Evolutionary conservation across 2,797 vertebrate genomes (phyloP).

Genomic region (Thripadectes ignobilis): DNA sequence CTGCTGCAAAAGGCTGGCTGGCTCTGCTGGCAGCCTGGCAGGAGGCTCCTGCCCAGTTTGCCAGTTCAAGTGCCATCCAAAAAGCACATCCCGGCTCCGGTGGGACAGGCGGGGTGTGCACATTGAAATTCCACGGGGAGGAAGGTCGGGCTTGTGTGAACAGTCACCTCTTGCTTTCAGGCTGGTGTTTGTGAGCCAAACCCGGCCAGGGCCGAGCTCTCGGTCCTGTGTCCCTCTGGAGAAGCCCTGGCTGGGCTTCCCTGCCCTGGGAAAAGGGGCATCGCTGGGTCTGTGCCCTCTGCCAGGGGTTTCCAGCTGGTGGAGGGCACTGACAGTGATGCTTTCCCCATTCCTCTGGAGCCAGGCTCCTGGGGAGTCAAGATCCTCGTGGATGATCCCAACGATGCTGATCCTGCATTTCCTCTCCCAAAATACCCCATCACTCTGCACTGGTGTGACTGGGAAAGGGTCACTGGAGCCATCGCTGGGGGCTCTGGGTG

Average conservation of each 20-base stretch:
- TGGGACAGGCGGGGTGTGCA: background rate
- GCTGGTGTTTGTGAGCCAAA: background rate
- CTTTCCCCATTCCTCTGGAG: background rate
- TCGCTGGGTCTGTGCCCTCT: rapidly evolving
- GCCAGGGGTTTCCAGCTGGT: rapidly evolving
- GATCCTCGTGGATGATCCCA: rapidly evolving
- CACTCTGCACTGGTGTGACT: background rate
- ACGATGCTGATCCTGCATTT: background rate
- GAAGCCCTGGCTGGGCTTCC: background rate
- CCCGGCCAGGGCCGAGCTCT: background rate
- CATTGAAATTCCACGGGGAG: rapidly evolving
- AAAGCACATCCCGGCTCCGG: background rate
- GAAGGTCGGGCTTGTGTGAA: rapidly evolving
- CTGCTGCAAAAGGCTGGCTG: background rate
- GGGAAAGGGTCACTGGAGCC: background rate
- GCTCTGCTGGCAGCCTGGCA: background rate
- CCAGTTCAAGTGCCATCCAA: background rate
- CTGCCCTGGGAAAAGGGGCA: background rate
- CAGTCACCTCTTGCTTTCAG: rapidly evolving
- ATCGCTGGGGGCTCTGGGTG: background rate
- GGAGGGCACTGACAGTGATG: rapidly evolving
- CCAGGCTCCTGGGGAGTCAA: background rate
- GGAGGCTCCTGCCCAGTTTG: background rate
- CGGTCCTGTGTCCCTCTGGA: background rate
- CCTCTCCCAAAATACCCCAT: background rate